phyloP scores from a whole-genome alignment of 2,888 invertebrate species.

The Aphidoletes aphidimyza region DNA sequence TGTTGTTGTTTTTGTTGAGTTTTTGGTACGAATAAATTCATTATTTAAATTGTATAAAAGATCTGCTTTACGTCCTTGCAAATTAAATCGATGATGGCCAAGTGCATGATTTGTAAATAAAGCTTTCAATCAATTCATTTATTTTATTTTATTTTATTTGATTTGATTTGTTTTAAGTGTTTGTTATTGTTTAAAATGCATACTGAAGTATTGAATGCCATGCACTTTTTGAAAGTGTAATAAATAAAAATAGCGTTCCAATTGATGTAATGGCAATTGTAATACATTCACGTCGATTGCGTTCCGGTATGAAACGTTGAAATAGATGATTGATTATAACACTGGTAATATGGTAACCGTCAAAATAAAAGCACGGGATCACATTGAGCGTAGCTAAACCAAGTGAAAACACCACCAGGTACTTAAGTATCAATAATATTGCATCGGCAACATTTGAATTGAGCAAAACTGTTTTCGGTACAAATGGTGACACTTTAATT shows the following conservation, averaged over 20 bases:
- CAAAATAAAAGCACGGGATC: conserved; percentile 91
- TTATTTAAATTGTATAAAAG: background rate
- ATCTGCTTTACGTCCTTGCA: background rate
- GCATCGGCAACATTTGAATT: conserved; percentile 75
- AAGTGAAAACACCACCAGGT: conserved; percentile 86
- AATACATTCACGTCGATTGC: conserved; percentile 72
- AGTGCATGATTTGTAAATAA: background rate
- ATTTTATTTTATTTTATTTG: background rate
- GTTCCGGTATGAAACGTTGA: conserved; percentile 67
- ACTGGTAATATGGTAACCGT: conserved; percentile 89
- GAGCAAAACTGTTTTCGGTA: conserved; percentile 74
- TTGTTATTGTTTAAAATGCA: background rate
- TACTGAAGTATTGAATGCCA: conserved; percentile 58
- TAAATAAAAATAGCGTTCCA: conserved; percentile 76
- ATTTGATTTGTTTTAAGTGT: background rate
- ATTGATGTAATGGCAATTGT: conserved; percentile 76
- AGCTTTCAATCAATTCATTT: background rate
- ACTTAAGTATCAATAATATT: conserved; percentile 79
- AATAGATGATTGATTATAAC: conserved; percentile 74
- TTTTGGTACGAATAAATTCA: conserved; percentile 15
- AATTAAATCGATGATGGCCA: background rate
- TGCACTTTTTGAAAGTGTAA: conserved; percentile 73
- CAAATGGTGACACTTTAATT: conserved; percentile 81
- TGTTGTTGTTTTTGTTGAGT: background rate
- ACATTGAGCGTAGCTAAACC: conserved; percentile 92